Conservation (phyloP, 2,113 vertebrate species). For the Myxocyprinus asiaticus region DNA sequence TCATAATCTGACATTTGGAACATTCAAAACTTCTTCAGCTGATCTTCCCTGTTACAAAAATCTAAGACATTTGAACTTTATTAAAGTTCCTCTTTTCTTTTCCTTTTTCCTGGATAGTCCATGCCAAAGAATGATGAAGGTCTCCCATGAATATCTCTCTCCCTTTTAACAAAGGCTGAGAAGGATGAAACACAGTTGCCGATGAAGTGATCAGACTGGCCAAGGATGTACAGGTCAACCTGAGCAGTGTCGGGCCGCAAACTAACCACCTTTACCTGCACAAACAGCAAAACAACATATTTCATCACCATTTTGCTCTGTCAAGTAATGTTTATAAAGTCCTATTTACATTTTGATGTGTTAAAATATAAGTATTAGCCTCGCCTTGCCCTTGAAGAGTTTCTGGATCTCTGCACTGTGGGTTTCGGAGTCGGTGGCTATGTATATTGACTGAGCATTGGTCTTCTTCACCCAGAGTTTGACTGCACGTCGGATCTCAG, state of each 20-base stretch:
- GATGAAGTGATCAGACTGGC: conserved; percentile 89
- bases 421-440: conserved; percentile 91
- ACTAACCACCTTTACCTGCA: conserved; percentile 89
- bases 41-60: background rate
- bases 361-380: background rate
- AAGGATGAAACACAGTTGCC: conserved; percentile 98
- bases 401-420: conserved; percentile 82
- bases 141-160: conserved; percentile 80
- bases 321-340: background rate
- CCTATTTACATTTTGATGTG: background rate
- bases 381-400: conserved; percentile 83
- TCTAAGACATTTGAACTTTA: background rate
- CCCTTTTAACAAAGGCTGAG: conserved; percentile 92
- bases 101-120: conserved; percentile 75
- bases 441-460: conserved; percentile 82
- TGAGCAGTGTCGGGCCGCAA: conserved; percentile 88
- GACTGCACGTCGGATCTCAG: conserved; percentile 84
- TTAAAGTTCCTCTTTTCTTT: conserved; percentile 76
- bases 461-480: conserved; percentile 82
- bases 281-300: background rate
- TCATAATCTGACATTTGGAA: conserved; percentile 8
- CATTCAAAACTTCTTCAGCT: background rate
- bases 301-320: background rate
- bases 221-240: conserved; percentile 87
- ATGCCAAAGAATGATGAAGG: conserved; percentile 93